Conservation (phyloP, 1,140 invertebrate genomes). For the Holotrichia oblita region DNA sequence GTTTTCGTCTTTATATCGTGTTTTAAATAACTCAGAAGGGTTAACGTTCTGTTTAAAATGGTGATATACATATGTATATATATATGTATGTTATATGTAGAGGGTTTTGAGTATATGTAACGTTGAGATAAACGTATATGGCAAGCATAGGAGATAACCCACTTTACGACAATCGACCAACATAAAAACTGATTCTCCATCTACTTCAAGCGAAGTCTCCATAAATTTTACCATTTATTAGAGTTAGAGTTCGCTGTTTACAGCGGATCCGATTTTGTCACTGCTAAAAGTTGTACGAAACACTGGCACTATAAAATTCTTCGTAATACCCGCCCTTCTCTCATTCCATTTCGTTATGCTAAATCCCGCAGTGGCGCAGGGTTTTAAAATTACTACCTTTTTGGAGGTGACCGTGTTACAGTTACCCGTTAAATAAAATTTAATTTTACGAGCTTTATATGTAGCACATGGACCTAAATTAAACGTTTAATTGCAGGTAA, state of each 20-base stretch:
- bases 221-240: constrained; percentile 28
- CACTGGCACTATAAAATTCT: constrained; percentile 9
- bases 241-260: constrained; percentile 3
- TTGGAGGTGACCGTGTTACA: not conserved
- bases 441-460: not conserved
- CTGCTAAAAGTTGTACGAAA: constrained; percentile 22
- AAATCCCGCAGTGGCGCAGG: constrained; percentile 4
- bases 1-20: no score
- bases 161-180: constrained; percentile 32
- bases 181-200: constrained; percentile 30
- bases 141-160: not conserved
- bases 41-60: no score
- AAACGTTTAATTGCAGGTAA: constrained; percentile 8
- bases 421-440: constrained; percentile 17
- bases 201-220: not conserved
- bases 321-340: not conserved
- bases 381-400: not conserved
- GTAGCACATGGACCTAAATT: not conserved
- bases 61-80: not conserved
- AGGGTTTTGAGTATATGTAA: constrained; percentile 6
- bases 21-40: no score
- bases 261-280: constrained; percentile 32
- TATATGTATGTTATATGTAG: not conserved
- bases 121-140: constrained; percentile 21
- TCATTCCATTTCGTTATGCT: not conserved